A percentile compares a stretch with the other conserved stretches of the same genome.
Evolutionary conservation across 2,113 vertebrate genomes (phyloP).

Genomic region (Cyanoramphus novaezelandiae): DNA sequence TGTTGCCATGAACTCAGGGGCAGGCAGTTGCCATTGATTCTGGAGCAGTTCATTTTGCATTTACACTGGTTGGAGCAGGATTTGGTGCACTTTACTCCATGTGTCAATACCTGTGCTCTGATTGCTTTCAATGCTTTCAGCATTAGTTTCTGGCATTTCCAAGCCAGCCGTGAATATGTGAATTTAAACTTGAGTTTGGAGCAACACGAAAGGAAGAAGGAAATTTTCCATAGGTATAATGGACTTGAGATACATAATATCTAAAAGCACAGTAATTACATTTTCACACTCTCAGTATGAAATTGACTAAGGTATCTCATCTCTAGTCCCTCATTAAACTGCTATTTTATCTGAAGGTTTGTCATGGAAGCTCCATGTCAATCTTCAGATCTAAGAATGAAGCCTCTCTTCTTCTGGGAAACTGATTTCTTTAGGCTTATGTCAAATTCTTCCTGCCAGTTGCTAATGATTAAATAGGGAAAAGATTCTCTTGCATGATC

Average conservation of each 20-base stretch:
- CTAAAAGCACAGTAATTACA: constrained; percentile 10
- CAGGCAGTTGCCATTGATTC: not conserved
- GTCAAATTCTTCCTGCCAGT: not conserved
- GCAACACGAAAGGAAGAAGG: not conserved
- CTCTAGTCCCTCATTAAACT: not conserved
- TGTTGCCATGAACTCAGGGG: not conserved
- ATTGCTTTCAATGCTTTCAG: not conserved
- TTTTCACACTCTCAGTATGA: not conserved
- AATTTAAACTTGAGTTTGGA: not conserved
- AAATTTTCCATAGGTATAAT: not conserved
- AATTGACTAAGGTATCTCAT: not conserved
- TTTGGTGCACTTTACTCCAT: not conserved
- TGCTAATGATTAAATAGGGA: not conserved
- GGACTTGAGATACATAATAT: not conserved
- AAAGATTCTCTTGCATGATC: not conserved
- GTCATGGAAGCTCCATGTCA: constrained; percentile 26
- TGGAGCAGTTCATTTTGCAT: not conserved
- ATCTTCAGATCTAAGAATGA: constrained; percentile 19
- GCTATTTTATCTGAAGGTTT: constrained; percentile 37
- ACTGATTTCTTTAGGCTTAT: not conserved
- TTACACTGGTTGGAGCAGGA: not conserved
- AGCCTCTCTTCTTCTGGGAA: not conserved
- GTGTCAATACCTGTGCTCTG: not conserved
- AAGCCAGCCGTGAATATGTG: not conserved
- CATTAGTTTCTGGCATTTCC: not conserved